Evolutionary conservation across 2,888 invertebrate genomes (phyloP).

Genomic region (Neocrepidodera transversa): DNA sequence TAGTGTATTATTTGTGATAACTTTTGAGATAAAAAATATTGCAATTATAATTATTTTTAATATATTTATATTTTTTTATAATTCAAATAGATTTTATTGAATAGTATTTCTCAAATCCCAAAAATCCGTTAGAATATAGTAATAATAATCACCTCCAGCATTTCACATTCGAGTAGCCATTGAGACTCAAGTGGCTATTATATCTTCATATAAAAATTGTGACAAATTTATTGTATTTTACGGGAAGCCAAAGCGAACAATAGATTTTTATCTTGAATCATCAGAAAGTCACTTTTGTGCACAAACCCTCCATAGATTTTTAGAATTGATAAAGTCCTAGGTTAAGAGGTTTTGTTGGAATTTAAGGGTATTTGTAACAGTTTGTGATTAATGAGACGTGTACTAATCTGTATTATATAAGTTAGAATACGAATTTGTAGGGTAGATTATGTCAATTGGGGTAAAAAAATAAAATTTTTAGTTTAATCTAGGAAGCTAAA

Average conservation of each 20-base stretch:
- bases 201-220: constrained; percentile 48
- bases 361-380: constrained; percentile 32
- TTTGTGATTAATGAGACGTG: constrained; percentile 34
- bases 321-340: constrained; percentile 42
- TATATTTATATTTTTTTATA: too few relatives aligned
- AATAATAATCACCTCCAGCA: constrained; percentile 44
- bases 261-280: constrained; percentile 43
- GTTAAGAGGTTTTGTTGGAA: constrained; percentile 35
- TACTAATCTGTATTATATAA: too few relatives aligned
- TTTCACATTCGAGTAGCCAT: constrained; percentile 35
- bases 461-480: too few relatives aligned
- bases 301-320: constrained; percentile 42
- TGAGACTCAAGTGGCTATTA: constrained; percentile 46
- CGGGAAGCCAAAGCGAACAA: constrained; percentile 45
- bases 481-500: too few relatives aligned
- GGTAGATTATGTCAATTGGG: too few relatives aligned
- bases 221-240: constrained; percentile 50
- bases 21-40: constrained; percentile 23
- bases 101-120: too few relatives aligned
- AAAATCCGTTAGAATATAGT: constrained; percentile 44
- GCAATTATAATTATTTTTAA: too few relatives aligned
- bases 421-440: too few relatives aligned
- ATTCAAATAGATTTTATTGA: constrained; percentile 4
- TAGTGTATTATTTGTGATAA: constrained; percentile 27
- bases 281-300: constrained; percentile 49